Conservation (phyloP, 2,113 vertebrate genomes). For the Sula dactylatra region DNA sequence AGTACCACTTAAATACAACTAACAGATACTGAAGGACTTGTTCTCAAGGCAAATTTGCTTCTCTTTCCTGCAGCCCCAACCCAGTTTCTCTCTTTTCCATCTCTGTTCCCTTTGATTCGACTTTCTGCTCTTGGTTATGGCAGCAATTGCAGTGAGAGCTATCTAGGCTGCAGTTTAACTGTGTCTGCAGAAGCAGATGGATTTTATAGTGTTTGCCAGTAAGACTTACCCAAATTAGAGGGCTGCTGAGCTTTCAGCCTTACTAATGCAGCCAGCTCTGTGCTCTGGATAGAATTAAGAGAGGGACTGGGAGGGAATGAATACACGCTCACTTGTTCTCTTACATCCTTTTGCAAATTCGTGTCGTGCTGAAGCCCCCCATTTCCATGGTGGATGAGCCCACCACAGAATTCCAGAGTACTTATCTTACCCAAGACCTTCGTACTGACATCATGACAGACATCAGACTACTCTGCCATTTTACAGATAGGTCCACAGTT, state of each 20-base stretch:
- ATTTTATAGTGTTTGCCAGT: neutral
- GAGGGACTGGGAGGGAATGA: neutral
- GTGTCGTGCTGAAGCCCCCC: neutral
- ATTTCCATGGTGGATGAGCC: rapidly evolving
- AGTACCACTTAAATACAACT: neutral
- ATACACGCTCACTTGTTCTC: neutral
- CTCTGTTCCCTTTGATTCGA: neutral
- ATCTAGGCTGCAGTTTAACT: neutral
- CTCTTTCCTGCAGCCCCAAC: neutral
- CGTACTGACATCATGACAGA: neutral
- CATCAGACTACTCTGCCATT: neutral
- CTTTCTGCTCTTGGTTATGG: neutral
- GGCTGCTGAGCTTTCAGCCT: neutral
- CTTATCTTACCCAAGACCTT: neutral
- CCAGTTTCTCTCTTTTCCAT: neutral
- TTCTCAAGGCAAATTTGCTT: neutral
- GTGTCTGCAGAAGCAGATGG: neutral
- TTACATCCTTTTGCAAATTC: neutral
- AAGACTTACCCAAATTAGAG: neutral
- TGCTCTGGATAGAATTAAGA: neutral
- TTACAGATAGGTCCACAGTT: neutral
- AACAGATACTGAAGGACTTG: neutral
- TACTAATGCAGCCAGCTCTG: neutral
- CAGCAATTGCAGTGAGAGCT: neutral
- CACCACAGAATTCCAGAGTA: neutral